These are phyloP conservation scores for Larimichthys polyactis DNA, from an alignment of 2,113 vertebrate species.

Conservation along the genomic window DNA sequence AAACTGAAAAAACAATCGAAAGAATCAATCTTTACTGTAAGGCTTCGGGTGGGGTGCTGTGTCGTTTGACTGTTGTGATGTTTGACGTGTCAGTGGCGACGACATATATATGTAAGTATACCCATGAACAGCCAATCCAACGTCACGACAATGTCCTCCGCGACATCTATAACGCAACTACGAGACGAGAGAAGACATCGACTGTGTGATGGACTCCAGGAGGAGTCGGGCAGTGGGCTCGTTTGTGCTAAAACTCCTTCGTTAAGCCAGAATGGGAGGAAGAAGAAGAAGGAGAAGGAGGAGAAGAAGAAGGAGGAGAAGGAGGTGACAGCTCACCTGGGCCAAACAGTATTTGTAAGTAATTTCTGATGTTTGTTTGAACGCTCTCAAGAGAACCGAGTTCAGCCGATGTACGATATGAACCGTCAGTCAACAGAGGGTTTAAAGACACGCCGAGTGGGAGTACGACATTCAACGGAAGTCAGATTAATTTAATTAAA, in stretches of 20 bases:
- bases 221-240: constrained; percentile 69
- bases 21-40: constrained; percentile 76
- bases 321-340: constrained; percentile 45
- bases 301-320: neutral
- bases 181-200: constrained; percentile 10
- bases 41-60: constrained; percentile 83
- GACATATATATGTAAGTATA: neutral
- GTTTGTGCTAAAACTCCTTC: constrained; percentile 71
- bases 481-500: constrained; percentile 56
- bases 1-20: constrained; percentile 73
- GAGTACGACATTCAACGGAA: constrained; percentile 24
- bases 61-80: constrained; percentile 50
- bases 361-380: constrained; percentile 45
- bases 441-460: constrained; percentile 37
- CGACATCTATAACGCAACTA: constrained; percentile 30
- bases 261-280: constrained; percentile 40
- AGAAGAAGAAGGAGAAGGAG: neutral
- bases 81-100: constrained; percentile 17
- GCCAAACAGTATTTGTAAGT: constrained; percentile 51
- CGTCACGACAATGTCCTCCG: constrained; percentile 40
- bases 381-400: constrained; percentile 19
- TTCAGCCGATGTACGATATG: constrained; percentile 54
- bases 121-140: constrained; percentile 23
- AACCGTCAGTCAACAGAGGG: constrained; percentile 34
- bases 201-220: constrained; percentile 37